Conservation (phyloP, 2,888 invertebrate species). For the Graphium colonna region DNA sequence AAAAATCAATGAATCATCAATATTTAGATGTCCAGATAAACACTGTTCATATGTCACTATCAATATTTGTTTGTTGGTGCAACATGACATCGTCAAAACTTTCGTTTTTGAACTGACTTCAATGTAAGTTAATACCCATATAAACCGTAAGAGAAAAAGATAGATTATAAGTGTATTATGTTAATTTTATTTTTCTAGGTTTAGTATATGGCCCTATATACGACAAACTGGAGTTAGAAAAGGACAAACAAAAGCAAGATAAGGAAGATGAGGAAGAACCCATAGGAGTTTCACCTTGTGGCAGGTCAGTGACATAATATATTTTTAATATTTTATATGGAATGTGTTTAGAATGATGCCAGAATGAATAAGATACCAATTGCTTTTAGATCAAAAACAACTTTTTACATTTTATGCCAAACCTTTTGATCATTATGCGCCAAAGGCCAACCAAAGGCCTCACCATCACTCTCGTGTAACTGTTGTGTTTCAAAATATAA, state of each 20-base stretch:
- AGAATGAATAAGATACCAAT: too few species aligned
- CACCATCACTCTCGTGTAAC: too few species aligned
- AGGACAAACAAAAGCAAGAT: constrained; percentile 80
- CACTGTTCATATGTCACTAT: background rate
- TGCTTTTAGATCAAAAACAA: too few species aligned
- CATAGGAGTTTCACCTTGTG: constrained; percentile 95
- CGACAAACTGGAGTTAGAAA: constrained; percentile 70
- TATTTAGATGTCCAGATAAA: background rate
- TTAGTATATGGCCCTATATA: constrained; percentile 63
- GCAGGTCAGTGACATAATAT: constrained; percentile 68
- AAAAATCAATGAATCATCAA: constrained; percentile 2
- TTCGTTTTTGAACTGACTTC: background rate
- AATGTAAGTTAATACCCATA: background rate
- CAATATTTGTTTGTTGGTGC: background rate
- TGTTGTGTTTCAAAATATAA: too few species aligned
- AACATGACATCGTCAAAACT: background rate
- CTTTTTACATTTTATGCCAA: too few species aligned
- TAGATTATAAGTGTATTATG: too few species aligned
- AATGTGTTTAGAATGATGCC: too few species aligned
- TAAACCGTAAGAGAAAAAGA: background rate
- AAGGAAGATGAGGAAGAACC: constrained; percentile 93
- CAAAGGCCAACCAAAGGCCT: too few species aligned
- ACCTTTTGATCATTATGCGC: too few species aligned
- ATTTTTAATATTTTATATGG: background rate
- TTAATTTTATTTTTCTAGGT: constrained; percentile 35